Evolutionary conservation across 2,113 vertebrate species (phyloP), one percentile per base, ranked within the genome.

Genomic region (Puma concolor): DNA sequence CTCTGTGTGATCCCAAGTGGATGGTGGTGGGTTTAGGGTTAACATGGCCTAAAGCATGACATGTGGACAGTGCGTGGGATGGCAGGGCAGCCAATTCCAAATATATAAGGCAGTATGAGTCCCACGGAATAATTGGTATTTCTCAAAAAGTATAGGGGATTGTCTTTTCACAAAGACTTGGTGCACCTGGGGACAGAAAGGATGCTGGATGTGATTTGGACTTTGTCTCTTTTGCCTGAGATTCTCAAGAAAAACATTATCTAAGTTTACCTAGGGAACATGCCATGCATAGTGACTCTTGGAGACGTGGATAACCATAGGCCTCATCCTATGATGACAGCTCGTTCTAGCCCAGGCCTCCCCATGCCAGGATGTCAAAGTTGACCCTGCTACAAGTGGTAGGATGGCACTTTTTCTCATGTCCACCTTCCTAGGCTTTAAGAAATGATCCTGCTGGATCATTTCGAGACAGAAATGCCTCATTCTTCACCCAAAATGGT

Each of bases 241-340:
- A 57, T 66, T 71, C n/a, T 23, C 36, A n/a, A 66, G 57, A 79
- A 89, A 77, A 74, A 52, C 10, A 74, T n/a, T 60, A 74, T 76
- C 23, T 86, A 54, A 89, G 74, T 97, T 79, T 77, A 88, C 19
- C 16, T 76, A 96, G 94, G 91, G 13, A 38, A 77, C 15, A 38
- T 64, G 10, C 12, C 3, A 4, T 71, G 17, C 67, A 15, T n/a
- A 52, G 27, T 63, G 79, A 12, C n/a, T 97, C 31, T 57, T 57
- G 8, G 41, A 82, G 50, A 57, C 11, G 54, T 8, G 23, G 38
- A 5, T 81, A 11, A 63, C 64, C n/a, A 7, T 54, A 52, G 71
- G 19, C 81, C 13, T 88, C n/a, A 67, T 74, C 1, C 21, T 48
- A 9, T 54, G 80, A n/a, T 12, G 85, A 38, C 3, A 82, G 31